Evolutionary conservation across 2,113 vertebrate species (phyloP).

Genomic region (Chionodraco myersi): DNA sequence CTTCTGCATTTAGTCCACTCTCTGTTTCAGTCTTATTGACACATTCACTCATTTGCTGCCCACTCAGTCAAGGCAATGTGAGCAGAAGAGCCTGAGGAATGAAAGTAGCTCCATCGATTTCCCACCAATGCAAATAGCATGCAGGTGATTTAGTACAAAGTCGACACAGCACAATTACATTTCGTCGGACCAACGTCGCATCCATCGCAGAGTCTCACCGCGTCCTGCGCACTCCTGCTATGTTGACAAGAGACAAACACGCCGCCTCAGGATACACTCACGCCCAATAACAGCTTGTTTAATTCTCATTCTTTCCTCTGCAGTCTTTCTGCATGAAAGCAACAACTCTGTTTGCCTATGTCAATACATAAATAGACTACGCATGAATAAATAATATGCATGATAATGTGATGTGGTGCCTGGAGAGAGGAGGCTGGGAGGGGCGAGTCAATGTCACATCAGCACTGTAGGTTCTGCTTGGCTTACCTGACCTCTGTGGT

Average conservation of each 20-base stretch:
- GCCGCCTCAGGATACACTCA: conserved; percentile 19
- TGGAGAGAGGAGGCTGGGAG: conserved; percentile 34
- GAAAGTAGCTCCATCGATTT: conserved; percentile 42
- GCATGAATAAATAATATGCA: conserved; percentile 74
- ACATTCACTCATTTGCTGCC: conserved; percentile 59
- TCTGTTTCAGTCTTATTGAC: conserved; percentile 50
- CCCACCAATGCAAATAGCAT: conserved; percentile 39
- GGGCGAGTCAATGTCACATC: conserved; percentile 57
- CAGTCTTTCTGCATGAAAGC: conserved; percentile 34
- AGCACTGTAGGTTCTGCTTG: conserved; percentile 19
- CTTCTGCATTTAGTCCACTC: conserved; percentile 37
- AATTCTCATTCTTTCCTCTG: conserved; percentile 23
- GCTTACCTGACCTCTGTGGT: conserved; percentile 26
- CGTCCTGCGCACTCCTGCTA: conserved; percentile 12
- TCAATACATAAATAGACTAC: conserved; percentile 58
- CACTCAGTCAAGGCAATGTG: conserved; percentile 47
- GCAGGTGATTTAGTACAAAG: conserved; percentile 39
- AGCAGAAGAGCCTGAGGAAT: conserved; percentile 39
- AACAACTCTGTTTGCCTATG: conserved; percentile 60
- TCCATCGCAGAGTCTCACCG: conserved; percentile 12
- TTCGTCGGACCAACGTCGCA: conserved; percentile 14
- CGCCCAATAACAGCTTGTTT: conserved; percentile 34
- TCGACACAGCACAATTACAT: conserved; percentile 51
- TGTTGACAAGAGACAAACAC: conserved; percentile 50
- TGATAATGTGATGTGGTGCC: conserved; percentile 62